Conservation (phyloP, 2,113 vertebrate species). For the Vidua chalybeata region DNA sequence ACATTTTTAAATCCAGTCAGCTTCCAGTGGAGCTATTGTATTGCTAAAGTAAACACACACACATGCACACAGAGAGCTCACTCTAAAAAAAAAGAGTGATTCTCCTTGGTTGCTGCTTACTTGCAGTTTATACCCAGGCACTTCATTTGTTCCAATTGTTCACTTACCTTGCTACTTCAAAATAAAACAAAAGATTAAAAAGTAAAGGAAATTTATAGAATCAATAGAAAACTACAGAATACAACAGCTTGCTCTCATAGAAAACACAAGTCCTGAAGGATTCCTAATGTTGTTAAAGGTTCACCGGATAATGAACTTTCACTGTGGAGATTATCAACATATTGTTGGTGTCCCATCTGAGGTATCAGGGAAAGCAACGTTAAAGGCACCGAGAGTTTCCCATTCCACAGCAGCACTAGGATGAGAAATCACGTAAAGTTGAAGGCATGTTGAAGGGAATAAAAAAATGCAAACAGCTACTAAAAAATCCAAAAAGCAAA, state of each 20-base stretch:
- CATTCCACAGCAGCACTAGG: conserved; percentile 28
- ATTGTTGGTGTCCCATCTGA: conserved; percentile 47
- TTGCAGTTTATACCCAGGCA: conserved; percentile 21
- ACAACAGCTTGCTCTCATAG: conserved; percentile 55
- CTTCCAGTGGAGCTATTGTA: not conserved
- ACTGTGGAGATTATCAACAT: conserved; percentile 51
- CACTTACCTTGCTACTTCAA: conserved; percentile 77
- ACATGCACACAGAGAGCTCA: not conserved
- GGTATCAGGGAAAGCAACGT: conserved; percentile 27
- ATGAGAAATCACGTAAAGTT: conserved; percentile 27
- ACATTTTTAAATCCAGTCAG: not conserved
- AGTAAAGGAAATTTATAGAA: conserved; percentile 31
- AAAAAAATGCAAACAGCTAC: conserved; percentile 12
- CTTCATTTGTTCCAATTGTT: not conserved
- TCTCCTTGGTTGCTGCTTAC: not conserved
- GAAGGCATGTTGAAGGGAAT: conserved; percentile 35
- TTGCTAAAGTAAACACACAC: not conserved
- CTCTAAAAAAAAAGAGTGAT: conserved; percentile 14
- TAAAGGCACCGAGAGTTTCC: conserved; percentile 58
- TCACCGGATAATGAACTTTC: conserved; percentile 68
- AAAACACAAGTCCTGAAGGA: conserved; percentile 60
- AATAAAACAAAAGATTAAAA: conserved; percentile 65
- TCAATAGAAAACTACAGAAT: conserved; percentile 65
- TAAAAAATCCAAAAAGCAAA: conserved; percentile 66
- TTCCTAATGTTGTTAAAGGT: conserved; percentile 52